phyloP scores from a whole-genome alignment of 1,140 invertebrate genomes.

The Chironomus striatipennis region DNA sequence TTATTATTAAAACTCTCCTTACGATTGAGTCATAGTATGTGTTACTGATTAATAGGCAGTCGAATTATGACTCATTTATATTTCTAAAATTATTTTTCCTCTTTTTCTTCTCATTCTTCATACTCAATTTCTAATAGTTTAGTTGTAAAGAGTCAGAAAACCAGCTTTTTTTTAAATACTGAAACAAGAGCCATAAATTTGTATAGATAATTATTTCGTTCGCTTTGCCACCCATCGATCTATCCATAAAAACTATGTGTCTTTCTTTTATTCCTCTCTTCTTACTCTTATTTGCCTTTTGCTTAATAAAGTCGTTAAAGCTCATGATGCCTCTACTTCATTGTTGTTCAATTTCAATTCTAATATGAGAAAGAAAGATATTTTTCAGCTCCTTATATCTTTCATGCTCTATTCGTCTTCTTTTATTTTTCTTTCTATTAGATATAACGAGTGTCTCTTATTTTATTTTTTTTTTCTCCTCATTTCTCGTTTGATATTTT shows the following conservation, averaged over 20 bases:
- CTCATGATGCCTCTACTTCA: constrained; percentile 1
- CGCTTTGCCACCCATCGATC: constrained; percentile 10
- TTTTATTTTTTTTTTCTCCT: background rate
- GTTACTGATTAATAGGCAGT: constrained; percentile 8
- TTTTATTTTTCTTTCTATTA: background rate
- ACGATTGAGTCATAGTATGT: background rate
- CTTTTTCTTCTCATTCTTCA: background rate
- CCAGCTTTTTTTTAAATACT: background rate
- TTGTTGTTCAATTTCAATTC: background rate
- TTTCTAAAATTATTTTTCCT: no score
- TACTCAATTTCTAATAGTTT: background rate
- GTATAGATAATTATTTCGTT: constrained; percentile 14
- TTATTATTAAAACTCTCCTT: background rate
- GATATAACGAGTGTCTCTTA: background rate
- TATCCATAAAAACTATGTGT: constrained; percentile 7
- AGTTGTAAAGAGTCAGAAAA: background rate
- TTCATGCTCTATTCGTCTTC: background rate
- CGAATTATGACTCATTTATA: background rate
- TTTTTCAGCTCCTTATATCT: background rate
- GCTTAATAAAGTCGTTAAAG: constrained; percentile 13
- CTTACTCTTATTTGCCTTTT: background rate
- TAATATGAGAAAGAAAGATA: background rate
- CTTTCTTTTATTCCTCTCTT: background rate
- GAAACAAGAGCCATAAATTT: constrained; percentile 13
- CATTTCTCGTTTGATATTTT: background rate